Percentiles rank a stretch among this genome's conserved stretches.
Evolutionary conservation across 1,140 invertebrate species (phyloP).

Genomic region (Ctenoplectra terminalis): DNA sequence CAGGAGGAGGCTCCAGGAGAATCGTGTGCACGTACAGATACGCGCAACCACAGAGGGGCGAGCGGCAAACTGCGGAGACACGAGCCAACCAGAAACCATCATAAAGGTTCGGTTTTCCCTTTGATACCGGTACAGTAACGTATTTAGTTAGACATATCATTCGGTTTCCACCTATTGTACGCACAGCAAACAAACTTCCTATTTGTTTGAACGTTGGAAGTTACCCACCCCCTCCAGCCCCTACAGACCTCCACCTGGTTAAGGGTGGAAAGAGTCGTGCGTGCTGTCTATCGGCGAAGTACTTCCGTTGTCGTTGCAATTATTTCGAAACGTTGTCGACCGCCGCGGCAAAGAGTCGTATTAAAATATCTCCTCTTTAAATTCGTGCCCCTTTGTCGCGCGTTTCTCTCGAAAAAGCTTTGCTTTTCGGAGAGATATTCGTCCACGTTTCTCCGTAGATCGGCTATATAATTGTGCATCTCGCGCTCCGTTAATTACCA

Average conservation of each 20-base stretch:
- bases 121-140: constrained; percentile 79
- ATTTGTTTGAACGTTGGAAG: constrained; percentile 79
- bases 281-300: constrained; percentile 50
- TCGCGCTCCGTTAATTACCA: background rate
- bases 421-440: background rate
- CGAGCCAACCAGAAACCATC: constrained; percentile 80
- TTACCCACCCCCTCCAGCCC: constrained; percentile 24
- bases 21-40: constrained; percentile 36
- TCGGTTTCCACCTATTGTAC: constrained; percentile 81
- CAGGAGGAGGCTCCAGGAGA: constrained; percentile 17
- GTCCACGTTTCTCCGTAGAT: background rate
- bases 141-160: constrained; percentile 83
- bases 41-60: constrained; percentile 70
- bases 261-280: constrained; percentile 46
- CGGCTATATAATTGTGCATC: background rate
- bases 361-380: constrained; percentile 42
- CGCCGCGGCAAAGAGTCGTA: constrained; percentile 23
- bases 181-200: constrained; percentile 78
- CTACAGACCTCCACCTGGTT: constrained; percentile 38
- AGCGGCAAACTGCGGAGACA: constrained; percentile 77
- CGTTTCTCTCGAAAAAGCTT: background rate
- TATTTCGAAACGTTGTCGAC: constrained; percentile 51
- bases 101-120: constrained; percentile 81
- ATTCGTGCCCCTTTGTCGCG: constrained; percentile 3
- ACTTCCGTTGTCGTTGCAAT: constrained; percentile 53